Evolutionary conservation across 2,888 invertebrate genomes (phyloP), one percentile per base, ranked within the genome.

Genomic region (Quadroppia sp.): DNA sequence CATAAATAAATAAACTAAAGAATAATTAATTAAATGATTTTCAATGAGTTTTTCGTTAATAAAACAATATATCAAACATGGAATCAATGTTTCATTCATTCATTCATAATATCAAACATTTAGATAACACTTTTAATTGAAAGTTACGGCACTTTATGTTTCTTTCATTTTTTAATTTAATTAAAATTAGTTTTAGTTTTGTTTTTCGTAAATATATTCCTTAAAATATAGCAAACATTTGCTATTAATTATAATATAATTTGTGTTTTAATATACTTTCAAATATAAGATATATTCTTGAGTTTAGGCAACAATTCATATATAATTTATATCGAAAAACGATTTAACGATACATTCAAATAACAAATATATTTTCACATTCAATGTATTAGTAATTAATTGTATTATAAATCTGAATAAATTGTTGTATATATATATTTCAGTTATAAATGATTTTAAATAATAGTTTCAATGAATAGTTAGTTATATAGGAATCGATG

Each of bases 301-400:
- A 61, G 61, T 61, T 53, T 61, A 61, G 61, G 61, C 61, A 61
- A 61, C 61, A 32, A 61, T 61, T 61, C 11, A 61, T 61, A 61
- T 32, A 32, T 32, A 4, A 4, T 20, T 36, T 61, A 61, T 53
- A 20, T 53, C 23, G 2, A 3, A 3, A 15, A 23, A 20, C 6
- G 17, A 13, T 45, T 45, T 45, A 11, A 45, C 2, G 2, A 6
- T 2, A 45, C 11, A 25, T 25, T 53, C 11, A 7, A 23, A 50
- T 23, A 50, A 45, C 20, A 50, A 50, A n/a, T 20, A n/a, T 50
- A 50, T 50, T 50, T n/a, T 50, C 20, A 50, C 50, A 36, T 36
- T 36, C 36, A 50, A 50, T 50, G n/a, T 20, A 50, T 50, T 50
- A 50, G 50, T 53, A 25, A 25, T 53, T 25, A 20, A 23, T 53